Evolutionary conservation across 2,888 invertebrate genomes (phyloP), one percentile per base, ranked within the genome.

Genomic region (Hirtodrosophila duncani): DNA sequence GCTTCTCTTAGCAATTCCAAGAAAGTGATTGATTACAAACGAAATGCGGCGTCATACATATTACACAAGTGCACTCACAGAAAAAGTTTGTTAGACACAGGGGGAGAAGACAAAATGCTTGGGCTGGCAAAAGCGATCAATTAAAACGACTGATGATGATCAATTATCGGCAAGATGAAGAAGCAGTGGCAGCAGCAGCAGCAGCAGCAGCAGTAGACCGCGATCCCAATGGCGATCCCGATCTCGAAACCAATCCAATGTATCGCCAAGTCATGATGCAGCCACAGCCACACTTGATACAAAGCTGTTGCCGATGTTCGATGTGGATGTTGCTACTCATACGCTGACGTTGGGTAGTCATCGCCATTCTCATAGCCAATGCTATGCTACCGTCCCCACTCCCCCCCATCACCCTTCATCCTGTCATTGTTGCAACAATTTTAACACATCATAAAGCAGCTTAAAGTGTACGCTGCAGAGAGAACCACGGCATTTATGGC

Each of bases 21-120:
- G 78, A 81, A 77, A 74, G 77, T 77, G 77, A 77, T 77, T 77
- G 81, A 77, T 77, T 77, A 81, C 81, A 74, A 81, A 71, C 78
- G 51, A 75, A 66, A 69, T 51, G 62, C 60, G 42, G 18, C 34
- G 39, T 39, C n/a, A n/a, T n/a, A n/a, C n/a, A n/a, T n/a, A n/a
- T n/a, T n/a, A n/a, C n/a, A n/a, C n/a, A n/a, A n/a, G n/a, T n/a
- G n/a, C n/a, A n/a, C n/a, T n/a, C n/a, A n/a, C n/a, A n/a, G n/a
- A n/a, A n/a, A n/a, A n/a, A n/a, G n/a, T n/a, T n/a, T n/a, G n/a
- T n/a, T n/a, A n/a, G n/a, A n/a, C n/a, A n/a, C n/a, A n/a, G n/a
- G n/a, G n/a, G n/a, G n/a, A n/a, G n/a, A n/a, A n/a, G n/a, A n/a
- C 57, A 16, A 49, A 50, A 58, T 38, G 58, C 30, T 39, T 14